A percentile compares a stretch with the other conserved stretches of the same genome.
Conservation (phyloP, 2,113 vertebrate genomes). For the Pimephales promelas region DNA sequence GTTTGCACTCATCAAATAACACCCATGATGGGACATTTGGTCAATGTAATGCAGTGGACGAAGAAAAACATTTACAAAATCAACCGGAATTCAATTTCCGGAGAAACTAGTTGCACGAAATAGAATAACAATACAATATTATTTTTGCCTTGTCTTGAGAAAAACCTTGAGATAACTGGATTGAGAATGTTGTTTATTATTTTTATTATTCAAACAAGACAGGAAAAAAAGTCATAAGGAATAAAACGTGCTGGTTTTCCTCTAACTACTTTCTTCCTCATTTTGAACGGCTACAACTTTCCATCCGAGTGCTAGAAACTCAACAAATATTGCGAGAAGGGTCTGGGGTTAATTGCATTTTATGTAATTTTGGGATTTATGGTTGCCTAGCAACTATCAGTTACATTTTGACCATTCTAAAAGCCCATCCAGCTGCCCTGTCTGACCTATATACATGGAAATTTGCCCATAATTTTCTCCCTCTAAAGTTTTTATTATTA, state of each 20-base stretch:
- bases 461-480: background rate
- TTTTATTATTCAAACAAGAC: background rate
- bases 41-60: background rate
- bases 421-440: background rate
- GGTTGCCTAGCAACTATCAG: background rate
- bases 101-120: background rate
- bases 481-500: background rate
- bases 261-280: background rate
- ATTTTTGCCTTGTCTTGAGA: background rate
- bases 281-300: slow-evolving; percentile 13
- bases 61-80: background rate
- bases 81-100: background rate
- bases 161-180: background rate
- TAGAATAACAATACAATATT: background rate
- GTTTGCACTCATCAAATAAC: background rate
- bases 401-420: background rate
- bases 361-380: slow-evolving; percentile 18
- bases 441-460: background rate
- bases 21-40: background rate
- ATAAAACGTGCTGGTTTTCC: background rate
- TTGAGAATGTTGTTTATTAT: background rate
- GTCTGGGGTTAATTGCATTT: background rate
- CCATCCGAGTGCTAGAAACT: background rate
- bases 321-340: background rate
- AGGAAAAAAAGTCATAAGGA: background rate